phyloP scores from a whole-genome alignment of 2,888 invertebrate genomes.

The Orchestes rusci region DNA sequence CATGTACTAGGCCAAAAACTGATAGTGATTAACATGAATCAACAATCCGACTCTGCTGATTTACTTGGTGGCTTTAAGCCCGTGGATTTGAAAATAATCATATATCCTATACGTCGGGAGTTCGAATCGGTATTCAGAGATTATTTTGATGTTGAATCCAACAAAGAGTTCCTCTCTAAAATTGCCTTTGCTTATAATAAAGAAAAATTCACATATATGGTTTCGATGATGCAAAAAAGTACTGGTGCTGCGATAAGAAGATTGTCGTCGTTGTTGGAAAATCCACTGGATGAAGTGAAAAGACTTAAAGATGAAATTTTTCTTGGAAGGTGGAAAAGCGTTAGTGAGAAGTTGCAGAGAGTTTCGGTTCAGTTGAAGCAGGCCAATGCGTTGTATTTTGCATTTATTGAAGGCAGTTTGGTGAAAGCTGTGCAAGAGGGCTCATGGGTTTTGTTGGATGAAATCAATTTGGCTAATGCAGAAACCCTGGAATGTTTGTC shows the following conservation, averaged over 20 bases:
- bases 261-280: slow-evolving; percentile 35
- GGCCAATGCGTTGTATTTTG: slow-evolving; percentile 71
- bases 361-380: slow-evolving; percentile 67
- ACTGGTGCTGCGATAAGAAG: slow-evolving; percentile 57
- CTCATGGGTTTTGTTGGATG: slow-evolving; percentile 94
- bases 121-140: slow-evolving; percentile 66
- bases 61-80: slow-evolving; percentile 96
- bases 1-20: slow-evolving; percentile 76
- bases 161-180: slow-evolving; percentile 74
- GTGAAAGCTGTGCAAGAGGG: slow-evolving; percentile 87
- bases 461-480: slow-evolving; percentile 95
- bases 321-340: slow-evolving; percentile 55
- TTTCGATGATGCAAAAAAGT: slow-evolving; percentile 71
- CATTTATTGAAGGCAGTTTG: slow-evolving; percentile 89
- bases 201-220: slow-evolving; percentile 63
- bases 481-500: slow-evolving; percentile 94
- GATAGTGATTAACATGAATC: slow-evolving; percentile 96
- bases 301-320: slow-evolving; percentile 41
- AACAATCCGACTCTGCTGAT: slow-evolving; percentile 96
- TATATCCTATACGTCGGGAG: slow-evolving; percentile 65
- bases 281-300: slow-evolving; percentile 17
- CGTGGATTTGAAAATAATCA: slow-evolving; percentile 77
- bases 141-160: slow-evolving; percentile 70
- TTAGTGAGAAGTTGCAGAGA: slow-evolving; percentile 62
- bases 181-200: slow-evolving; percentile 69